Base-by-base conservation (phyloP, 2,113 vertebrate species). In the Antidorcas marsupialis region DNA sequence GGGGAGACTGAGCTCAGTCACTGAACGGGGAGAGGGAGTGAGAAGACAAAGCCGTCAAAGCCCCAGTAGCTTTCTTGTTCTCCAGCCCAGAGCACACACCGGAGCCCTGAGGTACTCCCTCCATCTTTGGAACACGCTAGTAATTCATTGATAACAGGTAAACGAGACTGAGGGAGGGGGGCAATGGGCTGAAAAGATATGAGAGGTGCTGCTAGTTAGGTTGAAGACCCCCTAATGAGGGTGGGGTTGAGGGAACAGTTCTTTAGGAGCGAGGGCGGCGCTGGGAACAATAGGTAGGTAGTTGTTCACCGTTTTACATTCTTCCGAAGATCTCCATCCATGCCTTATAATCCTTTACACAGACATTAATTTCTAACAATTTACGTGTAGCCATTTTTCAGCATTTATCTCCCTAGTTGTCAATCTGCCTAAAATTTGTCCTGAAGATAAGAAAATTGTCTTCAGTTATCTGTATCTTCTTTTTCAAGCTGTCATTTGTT, bases 1-100 rank as follows among this genome's bases (percentile, higher is more conserved):
- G 97, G 98, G 98, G 96, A 98, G 98, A 47, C 89, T 90, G 96
- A 64, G 92, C 93, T 97, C 95, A 33, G 88, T 87, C 96, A 47
- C 88, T 6, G 91, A 27, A 36, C 47, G 59, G 91, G 43, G 76
- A 84, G 84, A 50, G 76, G 57, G 95, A 92, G 89, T 52, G 95
- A 87, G 90, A 96, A 98, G 98, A 99, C 98, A 6, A 87, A 96
- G 86, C 97, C 28, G 95, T 36, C 71, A 5, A 47, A 84, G 45
- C 89, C 78, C 53, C 62, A 25, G 8, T 94, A 3, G 83, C 97
- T 43, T 81, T 76, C 86, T 79, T 33, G 60, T 78, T 85, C 91
- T 94, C 43, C 95, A 2, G 90, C 90, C 97, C 98, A 67, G 98
- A 98, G 97, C 92, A 21, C 71, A 55, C 50, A 27, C 67, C 71